Evolutionary conservation across 2,797 vertebrate species (phyloP).

Genomic region (Hapalemur alaotrensis): DNA sequence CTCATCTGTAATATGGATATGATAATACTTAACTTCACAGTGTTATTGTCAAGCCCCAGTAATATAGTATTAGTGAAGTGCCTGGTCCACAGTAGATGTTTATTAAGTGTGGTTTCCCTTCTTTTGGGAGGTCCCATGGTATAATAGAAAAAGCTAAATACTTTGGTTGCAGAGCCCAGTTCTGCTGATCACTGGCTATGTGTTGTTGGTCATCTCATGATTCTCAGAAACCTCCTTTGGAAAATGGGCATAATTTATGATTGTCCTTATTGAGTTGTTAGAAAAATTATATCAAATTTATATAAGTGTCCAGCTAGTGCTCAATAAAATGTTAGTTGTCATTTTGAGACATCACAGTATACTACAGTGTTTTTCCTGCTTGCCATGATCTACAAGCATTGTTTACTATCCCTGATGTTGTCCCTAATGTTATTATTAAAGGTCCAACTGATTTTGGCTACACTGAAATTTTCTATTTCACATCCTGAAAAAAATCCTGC

Average conservation of each 20-base stretch:
- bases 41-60: neutral
- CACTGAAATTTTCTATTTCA: constrained; percentile 19
- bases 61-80: constrained; percentile 6
- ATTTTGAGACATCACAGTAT: neutral
- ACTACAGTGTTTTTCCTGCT: neutral
- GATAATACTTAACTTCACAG: neutral
- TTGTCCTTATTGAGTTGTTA: neutral
- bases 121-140: neutral
- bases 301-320: neutral
- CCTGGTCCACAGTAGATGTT: neutral
- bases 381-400: neutral
- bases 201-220: neutral
- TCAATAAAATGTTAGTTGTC: neutral
- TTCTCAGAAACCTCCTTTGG: neutral
- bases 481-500: constrained; percentile 14
- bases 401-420: neutral
- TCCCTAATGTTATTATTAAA: neutral
- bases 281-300: neutral
- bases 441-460: neutral
- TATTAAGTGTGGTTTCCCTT: neutral
- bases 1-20: constrained; percentile 6
- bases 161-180: neutral
- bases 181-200: neutral
- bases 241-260: neutral
- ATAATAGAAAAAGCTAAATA: neutral